A percentile compares a stretch with the other conserved stretches of the same genome.
These are phyloP conservation scores for Hydropsyche betteni DNA, from an alignment of 2,888 invertebrate species.

Conservation along the genomic window DNA sequence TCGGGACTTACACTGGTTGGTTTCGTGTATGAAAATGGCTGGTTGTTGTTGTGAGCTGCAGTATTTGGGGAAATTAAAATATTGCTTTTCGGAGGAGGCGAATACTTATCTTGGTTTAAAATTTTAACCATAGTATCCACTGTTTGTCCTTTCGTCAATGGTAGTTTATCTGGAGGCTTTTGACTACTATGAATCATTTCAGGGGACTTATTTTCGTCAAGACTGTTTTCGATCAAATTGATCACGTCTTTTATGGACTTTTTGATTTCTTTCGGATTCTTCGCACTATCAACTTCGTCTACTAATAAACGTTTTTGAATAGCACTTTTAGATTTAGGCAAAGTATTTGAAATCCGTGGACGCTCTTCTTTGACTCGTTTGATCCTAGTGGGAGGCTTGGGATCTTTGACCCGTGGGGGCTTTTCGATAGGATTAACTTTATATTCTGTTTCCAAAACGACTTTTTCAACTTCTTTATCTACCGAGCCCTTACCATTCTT, in stretches of 20 bases:
- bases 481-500: slow-evolving; percentile 58
- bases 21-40: slow-evolving; percentile 83
- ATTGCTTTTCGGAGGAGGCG: slow-evolving; percentile 72
- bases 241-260: slow-evolving; percentile 65
- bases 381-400: slow-evolving; percentile 59
- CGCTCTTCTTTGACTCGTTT: slow-evolving; percentile 55
- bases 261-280: slow-evolving; percentile 59
- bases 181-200: slow-evolving; percentile 80
- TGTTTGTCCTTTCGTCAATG: slow-evolving; percentile 75
- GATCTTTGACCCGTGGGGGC: slow-evolving; percentile 60
- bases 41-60: slow-evolving; percentile 74
- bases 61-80: slow-evolving; percentile 69
- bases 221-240: slow-evolving; percentile 63
- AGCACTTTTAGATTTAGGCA: slow-evolving; percentile 53
- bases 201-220: slow-evolving; percentile 61
- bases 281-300: slow-evolving; percentile 61
- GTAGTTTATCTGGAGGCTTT: slow-evolving; percentile 73
- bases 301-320: slow-evolving; percentile 59
- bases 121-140: slow-evolving; percentile 81
- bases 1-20: slow-evolving; percentile 66
- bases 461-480: slow-evolving; percentile 56
- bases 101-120: slow-evolving; percentile 75
- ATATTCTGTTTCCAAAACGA: slow-evolving; percentile 59
- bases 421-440: slow-evolving; percentile 65
- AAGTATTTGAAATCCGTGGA: slow-evolving; percentile 52